Conservation (phyloP, 2,797 vertebrate genomes). For the Emydoidea blandingii region DNA sequence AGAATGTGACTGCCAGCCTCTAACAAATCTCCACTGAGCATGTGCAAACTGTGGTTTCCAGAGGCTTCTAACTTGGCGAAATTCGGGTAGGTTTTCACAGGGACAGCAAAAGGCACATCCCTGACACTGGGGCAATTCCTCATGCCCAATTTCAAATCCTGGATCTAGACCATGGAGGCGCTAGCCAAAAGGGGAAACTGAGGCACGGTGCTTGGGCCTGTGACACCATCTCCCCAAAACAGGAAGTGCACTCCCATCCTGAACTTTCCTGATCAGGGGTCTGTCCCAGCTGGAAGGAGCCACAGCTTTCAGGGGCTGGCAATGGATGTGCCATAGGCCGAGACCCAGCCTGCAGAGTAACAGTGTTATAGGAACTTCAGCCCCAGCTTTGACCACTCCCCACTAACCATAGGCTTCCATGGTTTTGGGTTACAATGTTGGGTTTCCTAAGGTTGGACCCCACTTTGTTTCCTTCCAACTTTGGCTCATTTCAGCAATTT, state of each 20-base stretch:
- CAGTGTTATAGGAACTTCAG: not conserved
- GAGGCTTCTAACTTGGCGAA: not conserved
- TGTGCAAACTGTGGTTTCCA: not conserved
- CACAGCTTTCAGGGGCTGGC: not conserved
- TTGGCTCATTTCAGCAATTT: not conserved
- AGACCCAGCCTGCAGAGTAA: no score
- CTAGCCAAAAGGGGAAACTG: not conserved
- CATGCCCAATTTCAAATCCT: not conserved
- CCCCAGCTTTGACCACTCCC: not conserved
- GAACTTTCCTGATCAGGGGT: not conserved
- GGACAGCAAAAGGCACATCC: not conserved
- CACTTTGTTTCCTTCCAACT: not conserved
- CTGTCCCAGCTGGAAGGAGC: not conserved
- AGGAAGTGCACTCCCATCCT: not conserved
- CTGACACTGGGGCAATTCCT: not conserved
- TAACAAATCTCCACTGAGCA: not conserved
- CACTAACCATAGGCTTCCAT: not conserved
- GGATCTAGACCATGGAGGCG: not conserved
- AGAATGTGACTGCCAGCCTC: not conserved
- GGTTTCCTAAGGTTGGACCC: not conserved
- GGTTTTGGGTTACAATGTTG: not conserved
- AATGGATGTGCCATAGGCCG: not conserved
- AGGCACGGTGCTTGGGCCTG: not conserved
- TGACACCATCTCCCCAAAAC: not conserved
- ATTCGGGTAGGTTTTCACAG: not conserved